These are phyloP conservation scores for Sarcoramphus papa DNA, from an alignment of 2,797 vertebrate genomes.

Conservation along the genomic window DNA sequence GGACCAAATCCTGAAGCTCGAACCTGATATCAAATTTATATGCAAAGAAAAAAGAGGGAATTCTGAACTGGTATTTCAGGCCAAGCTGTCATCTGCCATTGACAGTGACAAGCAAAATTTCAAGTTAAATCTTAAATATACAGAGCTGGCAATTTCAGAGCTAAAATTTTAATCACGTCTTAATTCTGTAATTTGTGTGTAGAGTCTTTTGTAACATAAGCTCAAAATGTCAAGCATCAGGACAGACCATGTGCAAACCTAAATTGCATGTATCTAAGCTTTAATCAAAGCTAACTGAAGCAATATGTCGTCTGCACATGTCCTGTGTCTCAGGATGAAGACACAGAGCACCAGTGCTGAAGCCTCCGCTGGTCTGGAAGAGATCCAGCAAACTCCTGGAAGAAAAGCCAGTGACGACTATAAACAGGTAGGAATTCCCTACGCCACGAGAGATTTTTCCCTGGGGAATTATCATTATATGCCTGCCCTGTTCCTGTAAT, in stretches of 20 bases:
- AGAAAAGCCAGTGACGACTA: neutral
- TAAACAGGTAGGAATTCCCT: neutral
- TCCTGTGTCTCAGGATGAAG: neutral
- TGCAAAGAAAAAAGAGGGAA: neutral
- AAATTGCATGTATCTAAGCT: neutral
- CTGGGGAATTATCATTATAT: neutral
- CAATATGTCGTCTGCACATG: neutral
- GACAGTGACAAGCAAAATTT: neutral
- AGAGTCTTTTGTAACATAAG: neutral
- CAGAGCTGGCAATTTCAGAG: neutral
- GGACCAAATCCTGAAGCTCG: neutral
- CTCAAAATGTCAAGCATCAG: neutral
- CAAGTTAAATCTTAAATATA: neutral
- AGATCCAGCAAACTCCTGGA: neutral
- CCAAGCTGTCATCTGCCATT: neutral
- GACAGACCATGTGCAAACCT: neutral
- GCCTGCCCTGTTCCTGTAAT: neutral
- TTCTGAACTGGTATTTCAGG: neutral
- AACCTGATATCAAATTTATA: neutral
- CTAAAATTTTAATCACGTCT: neutral
- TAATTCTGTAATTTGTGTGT: neutral
- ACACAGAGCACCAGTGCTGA: neutral
- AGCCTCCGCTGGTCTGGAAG: neutral
- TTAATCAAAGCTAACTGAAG: neutral
- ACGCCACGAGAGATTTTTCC: fast-evolving